These are phyloP conservation scores for Muntiacus muntjak DNA, from an alignment of 2,113 vertebrate species.

Conservation along the genomic window DNA sequence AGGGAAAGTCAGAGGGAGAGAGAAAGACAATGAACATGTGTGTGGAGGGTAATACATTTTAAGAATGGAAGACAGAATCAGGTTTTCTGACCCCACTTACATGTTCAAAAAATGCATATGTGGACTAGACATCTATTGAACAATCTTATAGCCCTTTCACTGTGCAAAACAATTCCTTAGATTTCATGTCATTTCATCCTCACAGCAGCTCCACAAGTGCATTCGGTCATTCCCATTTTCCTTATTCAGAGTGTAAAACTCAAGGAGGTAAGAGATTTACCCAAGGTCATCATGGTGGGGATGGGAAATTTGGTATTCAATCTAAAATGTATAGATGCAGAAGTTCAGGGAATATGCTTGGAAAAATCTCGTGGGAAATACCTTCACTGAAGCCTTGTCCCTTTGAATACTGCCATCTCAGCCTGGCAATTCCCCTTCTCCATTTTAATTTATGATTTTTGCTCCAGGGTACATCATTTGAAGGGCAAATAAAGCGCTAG, in stretches of 20 bases:
- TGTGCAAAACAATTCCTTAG: background rate
- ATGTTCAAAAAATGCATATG: background rate
- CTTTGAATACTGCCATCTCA: background rate
- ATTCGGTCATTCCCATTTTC: background rate
- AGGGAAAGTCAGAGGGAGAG: background rate
- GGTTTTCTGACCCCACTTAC: background rate
- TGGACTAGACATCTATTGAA: background rate
- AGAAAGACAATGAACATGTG: background rate
- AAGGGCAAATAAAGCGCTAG: background rate
- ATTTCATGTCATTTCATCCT: background rate
- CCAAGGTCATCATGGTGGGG: background rate
- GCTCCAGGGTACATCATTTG: background rate
- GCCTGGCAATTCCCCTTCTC: background rate
- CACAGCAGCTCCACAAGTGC: too few species aligned
- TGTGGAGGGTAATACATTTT: background rate
- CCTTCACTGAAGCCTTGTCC: background rate
- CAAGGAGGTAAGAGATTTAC: background rate
- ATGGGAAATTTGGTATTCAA: background rate
- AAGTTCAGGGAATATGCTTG: background rate
- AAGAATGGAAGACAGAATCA: background rate
- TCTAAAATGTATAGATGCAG: background rate
- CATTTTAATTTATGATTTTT: background rate
- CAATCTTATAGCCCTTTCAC: background rate
- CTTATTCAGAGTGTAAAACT: background rate
- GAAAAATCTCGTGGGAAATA: background rate